Percentiles rank a stretch among this genome's conserved stretches.
phyloP scores from a whole-genome alignment of 2,797 vertebrate genomes.

The Phalanger gymnotis region DNA sequence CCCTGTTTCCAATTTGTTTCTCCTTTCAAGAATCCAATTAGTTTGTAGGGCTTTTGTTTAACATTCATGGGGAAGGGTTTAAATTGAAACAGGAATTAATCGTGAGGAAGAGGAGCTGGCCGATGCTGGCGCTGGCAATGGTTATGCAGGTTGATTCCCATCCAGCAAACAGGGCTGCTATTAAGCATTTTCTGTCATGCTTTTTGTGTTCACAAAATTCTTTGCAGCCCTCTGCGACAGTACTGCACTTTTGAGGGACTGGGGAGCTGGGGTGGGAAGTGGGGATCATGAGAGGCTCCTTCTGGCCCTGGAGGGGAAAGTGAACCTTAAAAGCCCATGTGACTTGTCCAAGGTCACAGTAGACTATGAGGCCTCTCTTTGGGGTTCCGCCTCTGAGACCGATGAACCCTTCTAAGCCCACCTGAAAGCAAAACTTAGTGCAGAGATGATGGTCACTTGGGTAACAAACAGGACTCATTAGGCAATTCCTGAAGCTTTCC shows the following conservation, averaged over 20 bases:
- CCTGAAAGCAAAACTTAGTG: not conserved
- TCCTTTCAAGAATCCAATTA: slow-evolving; percentile 63
- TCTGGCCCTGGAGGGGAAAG: not conserved
- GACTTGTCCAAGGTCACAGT: not conserved
- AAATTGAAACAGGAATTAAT: slow-evolving; percentile 51
- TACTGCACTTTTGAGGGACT: not conserved
- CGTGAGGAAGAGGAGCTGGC: not conserved
- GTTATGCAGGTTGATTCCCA: not conserved
- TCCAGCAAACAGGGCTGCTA: not conserved
- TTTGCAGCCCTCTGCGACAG: not conserved
- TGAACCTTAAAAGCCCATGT: not conserved
- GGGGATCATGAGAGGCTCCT: not conserved
- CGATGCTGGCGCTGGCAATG: not conserved
- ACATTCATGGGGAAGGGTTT: slow-evolving; percentile 61
- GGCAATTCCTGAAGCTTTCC: no score
- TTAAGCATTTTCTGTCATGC: not conserved
- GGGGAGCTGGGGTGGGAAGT: not conserved
- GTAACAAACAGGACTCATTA: not conserved
- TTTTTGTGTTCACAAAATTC: not conserved
- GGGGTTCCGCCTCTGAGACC: not conserved
- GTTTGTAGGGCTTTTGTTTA: slow-evolving; percentile 45
- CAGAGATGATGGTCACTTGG: not conserved
- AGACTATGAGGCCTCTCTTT: not conserved
- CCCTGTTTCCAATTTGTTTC: slow-evolving; percentile 34
- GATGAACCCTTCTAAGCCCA: not conserved